These are phyloP conservation scores for Cyrtonyx montezumae DNA, from an alignment of 2,113 vertebrate genomes.

Conservation along the genomic window DNA sequence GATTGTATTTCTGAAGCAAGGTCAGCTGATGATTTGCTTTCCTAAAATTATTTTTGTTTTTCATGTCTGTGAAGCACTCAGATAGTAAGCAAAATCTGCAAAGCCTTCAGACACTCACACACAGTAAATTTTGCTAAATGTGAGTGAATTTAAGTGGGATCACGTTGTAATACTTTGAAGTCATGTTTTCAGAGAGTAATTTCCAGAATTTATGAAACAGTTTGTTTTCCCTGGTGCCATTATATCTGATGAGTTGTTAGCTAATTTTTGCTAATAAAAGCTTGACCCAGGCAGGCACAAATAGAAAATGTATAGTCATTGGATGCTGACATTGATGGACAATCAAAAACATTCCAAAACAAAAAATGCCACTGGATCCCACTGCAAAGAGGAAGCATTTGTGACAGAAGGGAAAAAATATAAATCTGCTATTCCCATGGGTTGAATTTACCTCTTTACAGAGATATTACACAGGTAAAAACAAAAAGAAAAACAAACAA, in stretches of 20 bases:
- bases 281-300: neutral
- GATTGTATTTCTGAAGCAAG: neutral
- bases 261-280: neutral
- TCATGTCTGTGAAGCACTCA: neutral
- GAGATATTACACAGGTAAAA: neutral
- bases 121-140: neutral
- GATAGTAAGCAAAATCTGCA: neutral
- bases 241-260: neutral
- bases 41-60: neutral
- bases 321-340: rapidly evolving
- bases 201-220: neutral
- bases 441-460: neutral
- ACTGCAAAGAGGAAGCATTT: neutral
- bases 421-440: neutral
- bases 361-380: neutral
- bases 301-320: neutral
- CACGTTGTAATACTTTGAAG: neutral
- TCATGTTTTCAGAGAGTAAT: neutral
- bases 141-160: neutral
- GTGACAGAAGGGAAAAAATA: neutral
- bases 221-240: neutral
- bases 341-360: neutral
- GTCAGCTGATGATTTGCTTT: neutral
- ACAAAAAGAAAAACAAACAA: too few species aligned
- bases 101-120: neutral